A percentile compares a stretch with the other conserved stretches of the same genome.
phyloP scores from a whole-genome alignment of 1,140 invertebrate species.

The Drosophila willistoni region DNA sequence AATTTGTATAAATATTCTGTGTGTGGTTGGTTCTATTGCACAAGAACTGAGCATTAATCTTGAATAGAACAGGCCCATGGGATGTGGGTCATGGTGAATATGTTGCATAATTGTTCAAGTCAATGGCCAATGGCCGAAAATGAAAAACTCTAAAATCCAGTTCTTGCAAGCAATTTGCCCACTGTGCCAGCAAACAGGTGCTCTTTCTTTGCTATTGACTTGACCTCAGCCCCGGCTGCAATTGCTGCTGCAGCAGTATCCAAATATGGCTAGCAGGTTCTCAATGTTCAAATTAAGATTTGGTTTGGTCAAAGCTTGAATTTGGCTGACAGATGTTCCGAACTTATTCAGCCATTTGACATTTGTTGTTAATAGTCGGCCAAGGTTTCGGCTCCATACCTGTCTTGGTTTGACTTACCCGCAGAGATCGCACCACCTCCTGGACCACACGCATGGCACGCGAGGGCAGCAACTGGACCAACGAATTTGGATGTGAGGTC shows the following conservation, averaged over 20 bases:
- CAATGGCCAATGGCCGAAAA: slow-evolving; percentile 42
- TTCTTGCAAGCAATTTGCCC: slow-evolving; percentile 32
- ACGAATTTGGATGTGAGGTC: slow-evolving; percentile 81
- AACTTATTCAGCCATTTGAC: background rate
- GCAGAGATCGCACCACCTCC: slow-evolving; percentile 79
- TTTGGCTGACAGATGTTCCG: slow-evolving; percentile 14
- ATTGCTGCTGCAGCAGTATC: slow-evolving; percentile 39
- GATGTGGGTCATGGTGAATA: slow-evolving; percentile 53
- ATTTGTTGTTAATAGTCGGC: slow-evolving; percentile 19
- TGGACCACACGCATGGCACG: slow-evolving; percentile 82
- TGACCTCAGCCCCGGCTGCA: slow-evolving; percentile 50
- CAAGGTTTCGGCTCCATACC: slow-evolving; percentile 20
- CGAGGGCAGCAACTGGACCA: slow-evolving; percentile 78
- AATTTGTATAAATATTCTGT: slow-evolving; percentile 26
- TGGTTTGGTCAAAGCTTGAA: slow-evolving; percentile 25
- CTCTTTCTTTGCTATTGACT: slow-evolving; percentile 73
- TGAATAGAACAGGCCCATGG: slow-evolving; percentile 42
- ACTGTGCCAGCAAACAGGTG: slow-evolving; percentile 17
- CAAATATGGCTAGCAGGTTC: slow-evolving; percentile 40
- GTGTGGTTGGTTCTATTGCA: slow-evolving; percentile 21
- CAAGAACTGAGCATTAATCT: slow-evolving; percentile 65
- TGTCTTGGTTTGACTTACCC: slow-evolving; percentile 59
- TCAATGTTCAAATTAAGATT: slow-evolving; percentile 46
- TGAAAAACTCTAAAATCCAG: slow-evolving; percentile 17
- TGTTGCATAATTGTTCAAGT: slow-evolving; percentile 47